Base-by-base conservation (phyloP, 1,140 invertebrate species). In the Elymnias hypermnestra region DNA sequence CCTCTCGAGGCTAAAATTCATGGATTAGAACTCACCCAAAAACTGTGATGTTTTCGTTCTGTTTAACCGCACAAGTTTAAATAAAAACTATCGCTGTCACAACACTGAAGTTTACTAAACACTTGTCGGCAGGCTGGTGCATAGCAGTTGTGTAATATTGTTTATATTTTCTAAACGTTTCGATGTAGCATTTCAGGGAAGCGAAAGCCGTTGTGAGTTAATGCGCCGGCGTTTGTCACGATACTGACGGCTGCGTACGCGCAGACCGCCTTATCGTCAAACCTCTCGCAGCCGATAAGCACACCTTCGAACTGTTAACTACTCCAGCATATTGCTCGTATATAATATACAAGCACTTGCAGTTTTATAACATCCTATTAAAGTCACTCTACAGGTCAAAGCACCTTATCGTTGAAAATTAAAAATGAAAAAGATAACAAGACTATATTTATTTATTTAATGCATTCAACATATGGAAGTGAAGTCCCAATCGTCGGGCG, bases 61-160 rank as follows among this genome's bases (percentile, higher is more conserved):
- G 33, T 48, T 37, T 31, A 48, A 53, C 31, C 38, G 51, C 63
- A 68, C 56, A 59, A 53, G 44, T 64, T 64, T 51, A 62, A 68
- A 54, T 70, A 68, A 72, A 72, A 65, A 43, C 49, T 63, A 66
- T 63, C 35, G 45, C 63, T 63, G 64, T 67, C 65, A 78, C 63
- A 71, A 65, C 72, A 78, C 66, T 18, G 18, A 19, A 67, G 68
- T 78, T 79, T 75, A 67, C 48, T 53, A 81, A 83, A 83, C 76
- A 79, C 56, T 51, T 37, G 38, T 50, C 62, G 62, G 48, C 48
- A 56, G 45, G 60, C 45, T 57, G 45, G 65, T 53, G 59, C 66
- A 77, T 82, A 76, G 48, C 68, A 67, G 33, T 66, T 63, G 64
- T 63, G 58, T 72, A 69, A 66, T 29, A 67, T 67, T 73, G 66